These are phyloP conservation scores for Clitarchus hookeri DNA, from an alignment of 2,888 invertebrate genomes.

Conservation along the genomic window DNA sequence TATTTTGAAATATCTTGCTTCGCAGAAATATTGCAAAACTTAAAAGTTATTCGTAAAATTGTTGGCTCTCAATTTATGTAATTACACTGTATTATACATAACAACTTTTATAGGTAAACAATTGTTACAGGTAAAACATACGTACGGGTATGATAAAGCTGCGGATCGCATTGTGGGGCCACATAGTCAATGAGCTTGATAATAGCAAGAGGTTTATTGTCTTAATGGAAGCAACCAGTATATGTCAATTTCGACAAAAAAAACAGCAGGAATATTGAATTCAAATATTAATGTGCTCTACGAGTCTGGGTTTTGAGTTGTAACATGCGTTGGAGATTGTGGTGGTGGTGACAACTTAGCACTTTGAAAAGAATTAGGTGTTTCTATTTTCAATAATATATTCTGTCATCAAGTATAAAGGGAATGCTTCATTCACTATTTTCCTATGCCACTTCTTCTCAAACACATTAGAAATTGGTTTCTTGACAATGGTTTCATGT, in stretches of 20 bases:
- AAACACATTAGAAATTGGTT: conserved; percentile 47
- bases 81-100: no score
- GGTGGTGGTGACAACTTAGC: conserved; percentile 38
- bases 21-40: no score
- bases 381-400: conserved; percentile 42
- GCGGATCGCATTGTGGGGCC: conserved; percentile 25
- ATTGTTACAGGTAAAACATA: background rate
- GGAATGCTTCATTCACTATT: conserved; percentile 42
- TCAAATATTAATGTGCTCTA: conserved; percentile 38
- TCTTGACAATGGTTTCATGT: conserved; percentile 44
- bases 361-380: conserved; percentile 46
- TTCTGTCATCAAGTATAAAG: conserved; percentile 45
- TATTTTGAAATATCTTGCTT: no score
- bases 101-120: no score
- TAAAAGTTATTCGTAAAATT: no score
- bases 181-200: conserved; percentile 38
- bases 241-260: conserved; percentile 32
- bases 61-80: no score
- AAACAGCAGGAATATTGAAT: conserved; percentile 45
- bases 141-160: conserved; percentile 23
- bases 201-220: conserved; percentile 44
- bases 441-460: conserved; percentile 46
- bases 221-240: conserved; percentile 46
- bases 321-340: conserved; percentile 41
- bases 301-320: background rate